Conservation (phyloP, 2,797 vertebrate genomes). For the Coilia nasus region DNA sequence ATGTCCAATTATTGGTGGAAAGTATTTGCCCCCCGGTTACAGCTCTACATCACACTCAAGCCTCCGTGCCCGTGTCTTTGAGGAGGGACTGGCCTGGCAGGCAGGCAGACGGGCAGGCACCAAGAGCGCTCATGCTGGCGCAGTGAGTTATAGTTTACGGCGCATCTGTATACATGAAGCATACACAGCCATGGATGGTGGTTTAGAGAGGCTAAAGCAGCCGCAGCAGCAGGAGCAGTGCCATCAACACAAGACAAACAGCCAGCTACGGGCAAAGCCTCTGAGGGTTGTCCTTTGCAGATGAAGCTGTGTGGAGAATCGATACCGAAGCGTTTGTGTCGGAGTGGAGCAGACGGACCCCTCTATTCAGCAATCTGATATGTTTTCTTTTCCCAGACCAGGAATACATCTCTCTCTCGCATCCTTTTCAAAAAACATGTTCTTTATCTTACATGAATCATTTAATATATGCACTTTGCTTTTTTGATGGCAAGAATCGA, state of each 20-base stretch:
- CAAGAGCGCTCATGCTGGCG: background rate
- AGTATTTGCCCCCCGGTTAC: constrained; percentile 21
- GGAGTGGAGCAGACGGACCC: background rate
- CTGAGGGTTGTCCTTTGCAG: constrained; percentile 45
- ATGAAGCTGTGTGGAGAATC: constrained; percentile 60
- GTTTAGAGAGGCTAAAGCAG: background rate
- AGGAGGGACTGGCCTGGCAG: background rate
- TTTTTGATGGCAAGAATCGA: constrained; percentile 71
- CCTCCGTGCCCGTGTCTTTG: background rate
- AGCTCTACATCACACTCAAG: constrained; percentile 2
- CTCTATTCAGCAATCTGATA: constrained; percentile 54
- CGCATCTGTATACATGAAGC: background rate
- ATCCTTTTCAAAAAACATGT: constrained; percentile 55
- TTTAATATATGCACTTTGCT: constrained; percentile 73
- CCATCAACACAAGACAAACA: constrained; percentile 20
- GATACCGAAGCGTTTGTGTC: constrained; percentile 38
- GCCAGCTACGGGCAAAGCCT: background rate
- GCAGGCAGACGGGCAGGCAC: background rate
- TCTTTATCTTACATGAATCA: constrained; percentile 70
- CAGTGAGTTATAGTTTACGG: background rate
- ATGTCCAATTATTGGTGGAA: constrained; percentile 33
- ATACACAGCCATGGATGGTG: background rate
- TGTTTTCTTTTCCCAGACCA: constrained; percentile 55
- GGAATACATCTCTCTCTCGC: constrained; percentile 42
- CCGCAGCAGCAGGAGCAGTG: background rate